Evolutionary conservation across 2,888 invertebrate genomes (phyloP).

Genomic region (Ochlodes sylvanus): DNA sequence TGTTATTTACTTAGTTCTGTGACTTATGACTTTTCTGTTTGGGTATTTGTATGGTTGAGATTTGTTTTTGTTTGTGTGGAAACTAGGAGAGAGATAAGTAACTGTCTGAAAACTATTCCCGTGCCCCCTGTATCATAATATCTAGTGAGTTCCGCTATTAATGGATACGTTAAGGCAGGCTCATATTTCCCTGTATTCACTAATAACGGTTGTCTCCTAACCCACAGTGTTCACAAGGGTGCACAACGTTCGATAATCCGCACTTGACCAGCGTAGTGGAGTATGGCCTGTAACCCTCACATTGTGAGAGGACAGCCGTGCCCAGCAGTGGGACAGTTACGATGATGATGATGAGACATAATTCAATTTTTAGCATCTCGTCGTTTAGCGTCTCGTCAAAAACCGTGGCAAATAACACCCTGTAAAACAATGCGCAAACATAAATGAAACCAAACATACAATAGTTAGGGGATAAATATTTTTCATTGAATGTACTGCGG

Average conservation of each 20-base stretch:
- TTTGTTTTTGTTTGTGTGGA: constrained; percentile 4
- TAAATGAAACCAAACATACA: background rate
- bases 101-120: too few species aligned
- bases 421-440: background rate
- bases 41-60: constrained; percentile 4
- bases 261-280: too few species aligned
- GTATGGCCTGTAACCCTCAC: too few species aligned
- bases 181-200: too few species aligned
- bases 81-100: background rate
- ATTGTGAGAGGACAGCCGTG: too few species aligned
- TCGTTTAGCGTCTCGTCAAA: background rate
- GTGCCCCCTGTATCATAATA: too few species aligned
- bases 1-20: constrained; percentile 7
- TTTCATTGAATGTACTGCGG: constrained; percentile 5
- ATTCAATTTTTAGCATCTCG: background rate
- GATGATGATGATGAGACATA: too few species aligned
- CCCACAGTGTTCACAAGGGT: background rate
- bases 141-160: too few species aligned
- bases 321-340: too few species aligned
- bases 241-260: background rate
- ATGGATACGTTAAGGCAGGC: too few species aligned
- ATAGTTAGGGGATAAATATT: constrained; percentile 6
- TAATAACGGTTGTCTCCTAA: too few species aligned
- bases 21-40: constrained; percentile 18
- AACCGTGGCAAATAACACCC: background rate